Evolutionary conservation across 1,140 invertebrate genomes (phyloP).

Genomic region (Pectinophora gossypiella): DNA sequence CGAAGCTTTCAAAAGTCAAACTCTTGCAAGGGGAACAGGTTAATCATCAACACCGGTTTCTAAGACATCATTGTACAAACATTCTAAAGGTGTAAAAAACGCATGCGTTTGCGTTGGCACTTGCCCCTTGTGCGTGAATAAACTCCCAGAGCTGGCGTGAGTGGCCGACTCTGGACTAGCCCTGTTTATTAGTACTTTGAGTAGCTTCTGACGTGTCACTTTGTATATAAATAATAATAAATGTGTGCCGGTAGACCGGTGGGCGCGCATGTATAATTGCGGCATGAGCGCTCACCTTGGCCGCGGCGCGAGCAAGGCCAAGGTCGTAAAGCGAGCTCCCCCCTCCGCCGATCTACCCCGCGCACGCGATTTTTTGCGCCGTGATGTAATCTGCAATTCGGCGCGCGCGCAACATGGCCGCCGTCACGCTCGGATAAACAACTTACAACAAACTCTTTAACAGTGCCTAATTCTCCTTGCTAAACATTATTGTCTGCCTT

Average conservation of each 20-base stretch:
- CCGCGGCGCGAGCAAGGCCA: constrained; percentile 62
- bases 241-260: constrained; percentile 46
- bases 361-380: constrained; percentile 61
- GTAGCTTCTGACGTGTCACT: no score
- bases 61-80: not conserved
- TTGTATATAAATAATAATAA: constrained; percentile 22
- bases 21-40: no score
- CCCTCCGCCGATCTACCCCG: constrained; percentile 18
- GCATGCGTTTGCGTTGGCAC: constrained; percentile 23
- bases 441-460: not conserved
- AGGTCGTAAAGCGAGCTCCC: constrained; percentile 40
- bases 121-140: constrained; percentile 8
- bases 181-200: no score
- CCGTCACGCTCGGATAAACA: constrained; percentile 42
- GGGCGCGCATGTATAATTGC: constrained; percentile 63
- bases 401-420: constrained; percentile 55
- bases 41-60: not conserved
- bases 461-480: no score
- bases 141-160: not conserved
- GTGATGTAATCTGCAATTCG: constrained; percentile 70
- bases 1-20: no score
- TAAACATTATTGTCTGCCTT: no score
- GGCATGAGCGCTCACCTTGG: constrained; percentile 49
- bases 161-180: no score
- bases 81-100: constrained; percentile 36